These are phyloP conservation scores for Harmothoe impar DNA, from an alignment of 2,888 invertebrate species.

Conservation along the genomic window DNA sequence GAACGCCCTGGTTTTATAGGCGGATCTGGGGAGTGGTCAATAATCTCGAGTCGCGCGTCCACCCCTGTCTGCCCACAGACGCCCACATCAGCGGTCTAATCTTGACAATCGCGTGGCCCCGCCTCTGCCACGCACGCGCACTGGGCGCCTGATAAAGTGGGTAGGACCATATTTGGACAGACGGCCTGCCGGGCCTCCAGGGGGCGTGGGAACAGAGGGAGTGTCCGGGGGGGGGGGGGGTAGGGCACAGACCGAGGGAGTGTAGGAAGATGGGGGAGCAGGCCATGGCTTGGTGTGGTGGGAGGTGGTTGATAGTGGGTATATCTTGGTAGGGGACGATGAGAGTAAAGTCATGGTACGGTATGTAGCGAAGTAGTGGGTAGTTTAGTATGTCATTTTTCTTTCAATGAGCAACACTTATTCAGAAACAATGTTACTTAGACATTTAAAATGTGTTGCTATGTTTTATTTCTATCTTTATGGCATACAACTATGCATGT, in stretches of 20 bases:
- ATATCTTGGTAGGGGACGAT: neutral
- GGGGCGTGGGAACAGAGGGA: neutral
- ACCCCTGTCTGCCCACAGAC: neutral
- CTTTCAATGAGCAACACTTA: too few relatives aligned
- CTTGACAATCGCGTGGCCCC: conserved; percentile 1
- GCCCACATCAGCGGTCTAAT: conserved; percentile 25
- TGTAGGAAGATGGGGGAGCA: neutral
- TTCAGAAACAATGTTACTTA: too few relatives aligned
- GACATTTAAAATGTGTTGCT: too few relatives aligned
- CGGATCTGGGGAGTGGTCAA: conserved; percentile 14
- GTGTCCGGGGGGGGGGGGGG: neutral
- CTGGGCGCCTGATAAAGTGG: conserved; percentile 19
- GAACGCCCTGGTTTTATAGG: conserved; percentile 7
- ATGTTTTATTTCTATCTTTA: too few relatives aligned
- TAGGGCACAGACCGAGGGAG: neutral
- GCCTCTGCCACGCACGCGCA: neutral
- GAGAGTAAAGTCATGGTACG: neutral
- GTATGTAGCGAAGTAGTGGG: neutral
- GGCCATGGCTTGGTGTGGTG: neutral
- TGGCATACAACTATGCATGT: too few relatives aligned
- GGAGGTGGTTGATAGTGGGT: neutral
- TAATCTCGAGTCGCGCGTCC: neutral
- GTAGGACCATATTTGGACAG: neutral
- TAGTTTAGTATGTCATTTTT: neutral
- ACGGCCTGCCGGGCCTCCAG: neutral